Evolutionary conservation across 2,113 vertebrate genomes (phyloP).

Genomic region (Emydocephalus ijimae): DNA sequence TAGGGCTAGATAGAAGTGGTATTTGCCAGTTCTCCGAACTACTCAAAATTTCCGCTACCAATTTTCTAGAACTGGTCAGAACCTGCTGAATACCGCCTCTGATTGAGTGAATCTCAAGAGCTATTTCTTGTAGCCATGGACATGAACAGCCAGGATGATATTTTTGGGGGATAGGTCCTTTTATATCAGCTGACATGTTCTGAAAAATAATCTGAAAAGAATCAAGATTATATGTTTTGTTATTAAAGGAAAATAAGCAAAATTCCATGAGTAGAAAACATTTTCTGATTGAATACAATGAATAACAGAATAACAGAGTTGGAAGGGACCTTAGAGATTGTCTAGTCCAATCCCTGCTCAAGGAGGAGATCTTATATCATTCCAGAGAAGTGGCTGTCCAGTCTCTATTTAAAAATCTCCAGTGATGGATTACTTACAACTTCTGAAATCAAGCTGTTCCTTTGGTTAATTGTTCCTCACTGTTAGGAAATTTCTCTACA

Average conservation of each 20-base stretch:
- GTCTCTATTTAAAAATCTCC: too few species aligned
- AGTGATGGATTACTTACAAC: not conserved
- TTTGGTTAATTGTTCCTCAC: too few species aligned
- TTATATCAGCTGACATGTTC: not conserved
- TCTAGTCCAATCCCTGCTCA: too few species aligned
- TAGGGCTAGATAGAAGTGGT: too few species aligned
- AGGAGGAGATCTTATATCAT: too few species aligned
- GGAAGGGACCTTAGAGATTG: not conserved
- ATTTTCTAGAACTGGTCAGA: too few species aligned
- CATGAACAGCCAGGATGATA: not conserved
- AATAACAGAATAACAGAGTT: not conserved
- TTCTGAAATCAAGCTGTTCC: too few species aligned
- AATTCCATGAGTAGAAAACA: not conserved
- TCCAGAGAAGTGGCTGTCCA: too few species aligned
- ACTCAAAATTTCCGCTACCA: too few species aligned
- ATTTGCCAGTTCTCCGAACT: too few species aligned
- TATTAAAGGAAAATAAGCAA: slow-evolving; percentile 12
- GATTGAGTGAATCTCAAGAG: not conserved
- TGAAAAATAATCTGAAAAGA: not conserved
- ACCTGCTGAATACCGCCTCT: too few species aligned
- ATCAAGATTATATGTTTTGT: not conserved
- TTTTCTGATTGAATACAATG: slow-evolving; percentile 14
- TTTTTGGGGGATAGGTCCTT: not conserved
- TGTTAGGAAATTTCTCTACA: not conserved
- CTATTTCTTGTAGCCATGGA: not conserved